Conservation (phyloP, 2,888 invertebrate species). For the Strigamia maritima region DNA sequence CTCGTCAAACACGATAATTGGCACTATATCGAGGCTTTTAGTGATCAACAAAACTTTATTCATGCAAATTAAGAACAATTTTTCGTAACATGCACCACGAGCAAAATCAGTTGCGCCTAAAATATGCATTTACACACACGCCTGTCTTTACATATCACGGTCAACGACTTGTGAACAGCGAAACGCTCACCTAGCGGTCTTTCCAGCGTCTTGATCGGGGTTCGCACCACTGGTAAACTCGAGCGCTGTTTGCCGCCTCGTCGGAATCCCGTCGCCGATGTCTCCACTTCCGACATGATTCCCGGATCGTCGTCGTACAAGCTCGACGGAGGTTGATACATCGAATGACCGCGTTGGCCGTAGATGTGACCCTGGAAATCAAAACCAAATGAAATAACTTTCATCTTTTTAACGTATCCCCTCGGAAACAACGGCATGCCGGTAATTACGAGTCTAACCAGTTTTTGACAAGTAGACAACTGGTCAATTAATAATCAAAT, state of each 20-base stretch:
- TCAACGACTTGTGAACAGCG: no score
- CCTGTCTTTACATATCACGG: no score
- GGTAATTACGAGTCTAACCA: no score
- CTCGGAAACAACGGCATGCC: no score
- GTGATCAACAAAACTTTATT: background rate
- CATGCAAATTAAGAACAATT: background rate
- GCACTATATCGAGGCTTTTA: constrained; percentile 37
- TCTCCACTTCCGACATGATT: constrained; percentile 96
- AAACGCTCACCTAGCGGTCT: constrained; percentile 76
- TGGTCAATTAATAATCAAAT: no score
- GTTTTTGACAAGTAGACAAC: no score
- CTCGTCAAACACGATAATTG: background rate
- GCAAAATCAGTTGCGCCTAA: no score
- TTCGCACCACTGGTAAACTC: constrained; percentile 88
- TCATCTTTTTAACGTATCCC: no score
- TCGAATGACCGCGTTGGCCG: constrained; percentile 40
- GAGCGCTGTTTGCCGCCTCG: constrained; percentile 87
- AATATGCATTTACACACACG: no score
- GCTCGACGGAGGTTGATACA: constrained; percentile 59
- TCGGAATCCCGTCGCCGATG: constrained; percentile 86
- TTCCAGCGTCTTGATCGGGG: constrained; percentile 91
- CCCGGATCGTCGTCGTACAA: constrained; percentile 89
- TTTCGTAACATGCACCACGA: no score
- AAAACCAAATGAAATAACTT: background rate
- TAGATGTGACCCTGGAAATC: constrained; percentile 40